Percentiles rank a stretch among this genome's conserved stretches.
Evolutionary conservation across 37 sponge, comb jelly and placozoan genomes (phyloP).

Genomic region (Cladorhizidae sp.): DNA sequence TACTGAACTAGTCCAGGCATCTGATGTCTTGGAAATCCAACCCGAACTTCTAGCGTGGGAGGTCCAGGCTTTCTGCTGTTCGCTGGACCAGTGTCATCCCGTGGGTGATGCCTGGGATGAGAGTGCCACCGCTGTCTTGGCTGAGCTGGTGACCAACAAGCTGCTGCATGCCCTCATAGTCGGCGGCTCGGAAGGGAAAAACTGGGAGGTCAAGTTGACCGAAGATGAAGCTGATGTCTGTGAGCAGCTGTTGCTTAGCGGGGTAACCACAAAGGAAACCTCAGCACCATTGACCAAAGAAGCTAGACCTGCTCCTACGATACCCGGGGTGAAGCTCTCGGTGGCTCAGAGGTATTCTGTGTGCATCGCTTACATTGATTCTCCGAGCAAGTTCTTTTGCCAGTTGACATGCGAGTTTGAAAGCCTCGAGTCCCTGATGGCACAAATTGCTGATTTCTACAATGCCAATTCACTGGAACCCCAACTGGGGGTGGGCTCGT

Average conservation of each 20-base stretch:
- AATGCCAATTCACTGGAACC: constrained; percentile 1
- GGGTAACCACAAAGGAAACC: not conserved
- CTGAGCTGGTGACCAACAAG: constrained; percentile 31
- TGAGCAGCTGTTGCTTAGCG: not conserved
- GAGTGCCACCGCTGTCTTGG: constrained; percentile 10
- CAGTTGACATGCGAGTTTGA: constrained; percentile 27
- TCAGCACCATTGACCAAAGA: not conserved
- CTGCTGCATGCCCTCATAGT: constrained; percentile 16
- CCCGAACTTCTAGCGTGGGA: constrained; percentile 25
- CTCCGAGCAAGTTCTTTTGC: constrained; percentile 67
- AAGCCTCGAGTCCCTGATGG: constrained; percentile 64
- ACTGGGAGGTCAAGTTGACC: constrained; percentile 35
- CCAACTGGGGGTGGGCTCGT: constrained; percentile 25
- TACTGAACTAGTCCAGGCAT: constrained; percentile 21
- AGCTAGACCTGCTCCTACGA: not conserved
- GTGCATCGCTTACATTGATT: constrained; percentile 40
- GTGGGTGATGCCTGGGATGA: constrained; percentile 8
- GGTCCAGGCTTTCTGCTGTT: constrained; percentile 53
- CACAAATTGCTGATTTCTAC: constrained; percentile 56
- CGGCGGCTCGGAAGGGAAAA: not conserved
- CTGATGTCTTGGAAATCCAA: constrained; percentile 18
- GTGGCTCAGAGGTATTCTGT: constrained; percentile 28
- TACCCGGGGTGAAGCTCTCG: constrained; percentile 9
- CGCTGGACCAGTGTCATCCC: constrained; percentile 12
- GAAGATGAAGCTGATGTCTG: constrained; percentile 11